Conservation (phyloP, 1,140 invertebrate species). For the Heliconius hermathena region DNA sequence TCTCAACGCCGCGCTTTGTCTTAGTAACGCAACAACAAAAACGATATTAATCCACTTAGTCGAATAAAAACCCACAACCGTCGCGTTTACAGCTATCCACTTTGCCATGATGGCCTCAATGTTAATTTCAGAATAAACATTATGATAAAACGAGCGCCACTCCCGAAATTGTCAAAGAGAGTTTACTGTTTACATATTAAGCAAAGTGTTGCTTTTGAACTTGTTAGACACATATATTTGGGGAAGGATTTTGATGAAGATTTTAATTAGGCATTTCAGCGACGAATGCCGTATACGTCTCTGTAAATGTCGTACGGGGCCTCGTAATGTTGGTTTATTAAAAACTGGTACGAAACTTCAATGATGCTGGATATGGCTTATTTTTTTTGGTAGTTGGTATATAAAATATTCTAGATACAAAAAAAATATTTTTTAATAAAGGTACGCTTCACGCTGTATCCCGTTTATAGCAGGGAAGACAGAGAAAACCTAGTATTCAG, state of each 20-base stretch:
- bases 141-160: background rate
- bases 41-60: no score
- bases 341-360: slow-evolving; percentile 17
- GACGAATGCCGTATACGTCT: slow-evolving; percentile 18
- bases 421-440: no score
- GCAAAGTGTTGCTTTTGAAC: background rate
- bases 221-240: background rate
- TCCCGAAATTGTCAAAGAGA: background rate
- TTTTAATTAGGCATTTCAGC: slow-evolving; percentile 20
- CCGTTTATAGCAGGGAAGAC: no score
- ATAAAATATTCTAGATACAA: no score
- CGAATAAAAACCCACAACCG: no score
- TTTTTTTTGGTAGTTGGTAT: background rate
- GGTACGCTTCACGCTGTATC: no score
- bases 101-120: background rate
- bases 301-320: background rate
- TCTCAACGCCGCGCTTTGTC: no score
- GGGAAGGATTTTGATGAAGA: slow-evolving; percentile 8
- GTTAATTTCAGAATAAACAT: background rate
- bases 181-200: background rate
- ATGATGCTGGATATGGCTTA: slow-evolving; percentile 4
- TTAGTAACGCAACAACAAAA: no score
- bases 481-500: no score
- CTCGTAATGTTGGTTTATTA: slow-evolving; percentile 35
- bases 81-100: background rate